Conservation (phyloP, 2,113 vertebrate species). For the Thunnus thynnus region DNA sequence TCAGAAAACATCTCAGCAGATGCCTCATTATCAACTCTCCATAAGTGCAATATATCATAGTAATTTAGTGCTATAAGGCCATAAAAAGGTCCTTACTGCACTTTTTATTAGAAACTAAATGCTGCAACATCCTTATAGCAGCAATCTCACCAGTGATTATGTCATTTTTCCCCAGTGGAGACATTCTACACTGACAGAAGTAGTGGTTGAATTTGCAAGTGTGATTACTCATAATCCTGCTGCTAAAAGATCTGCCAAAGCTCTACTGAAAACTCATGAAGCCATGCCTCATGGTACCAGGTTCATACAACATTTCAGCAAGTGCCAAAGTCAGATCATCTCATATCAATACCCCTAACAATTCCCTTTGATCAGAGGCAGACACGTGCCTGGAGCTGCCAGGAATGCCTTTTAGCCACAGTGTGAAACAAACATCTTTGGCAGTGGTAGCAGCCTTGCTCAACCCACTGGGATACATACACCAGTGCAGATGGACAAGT, state of each 20-base stretch:
- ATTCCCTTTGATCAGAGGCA: constrained; percentile 36
- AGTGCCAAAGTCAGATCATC: constrained; percentile 35
- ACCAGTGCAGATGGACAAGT: constrained; percentile 45
- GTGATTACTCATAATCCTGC: constrained; percentile 48
- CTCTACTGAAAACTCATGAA: constrained; percentile 32
- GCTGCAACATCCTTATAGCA: not conserved
- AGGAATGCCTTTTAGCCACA: constrained; percentile 17
- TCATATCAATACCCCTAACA: constrained; percentile 11
- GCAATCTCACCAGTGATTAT: constrained; percentile 5
- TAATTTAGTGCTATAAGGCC: constrained; percentile 11
- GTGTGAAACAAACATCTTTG: constrained; percentile 34
- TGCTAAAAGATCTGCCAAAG: constrained; percentile 35
- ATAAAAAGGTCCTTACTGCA: constrained; percentile 10
- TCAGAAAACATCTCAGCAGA: constrained; percentile 21
- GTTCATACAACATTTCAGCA: constrained; percentile 37
- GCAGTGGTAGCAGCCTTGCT: not conserved
- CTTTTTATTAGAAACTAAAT: constrained; percentile 29
- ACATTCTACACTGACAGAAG: constrained; percentile 7
- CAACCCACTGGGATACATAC: not conserved
- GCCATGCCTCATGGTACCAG: constrained; percentile 12
- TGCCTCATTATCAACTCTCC: constrained; percentile 26
- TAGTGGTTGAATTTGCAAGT: constrained; percentile 15
- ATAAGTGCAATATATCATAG: not conserved
- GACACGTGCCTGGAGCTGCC: constrained; percentile 18
- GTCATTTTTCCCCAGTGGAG: constrained; percentile 18